Percentiles rank a stretch among this genome's conserved stretches.
Evolutionary conservation across 2,888 invertebrate species (phyloP).

Genomic region (Pimpla rufipes): DNA sequence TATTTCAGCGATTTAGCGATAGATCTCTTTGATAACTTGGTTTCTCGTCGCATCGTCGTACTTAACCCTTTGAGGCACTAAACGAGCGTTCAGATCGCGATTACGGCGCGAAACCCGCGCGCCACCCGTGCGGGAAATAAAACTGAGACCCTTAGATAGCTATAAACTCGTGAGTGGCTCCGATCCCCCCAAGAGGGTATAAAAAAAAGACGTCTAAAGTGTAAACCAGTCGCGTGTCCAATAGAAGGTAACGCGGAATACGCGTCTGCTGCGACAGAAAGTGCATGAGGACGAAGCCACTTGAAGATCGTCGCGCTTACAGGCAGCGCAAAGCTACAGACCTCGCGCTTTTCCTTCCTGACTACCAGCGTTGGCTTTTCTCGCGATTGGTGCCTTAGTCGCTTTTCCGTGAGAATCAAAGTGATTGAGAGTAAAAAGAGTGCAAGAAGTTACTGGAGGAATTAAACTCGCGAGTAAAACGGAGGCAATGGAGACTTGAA

Average conservation of each 20-base stretch:
- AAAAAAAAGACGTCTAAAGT: not conserved
- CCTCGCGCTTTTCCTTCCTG: too few species aligned
- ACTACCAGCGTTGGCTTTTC: not conserved
- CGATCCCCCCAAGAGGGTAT: not conserved
- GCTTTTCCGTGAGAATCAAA: not conserved
- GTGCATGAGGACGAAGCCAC: not conserved
- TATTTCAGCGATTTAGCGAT: conserved; percentile 56
- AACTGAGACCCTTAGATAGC: conserved; percentile 1
- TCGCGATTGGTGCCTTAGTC: conserved; percentile 9
- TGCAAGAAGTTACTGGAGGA: not conserved
- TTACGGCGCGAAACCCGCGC: not conserved
- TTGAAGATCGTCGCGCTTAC: not conserved
- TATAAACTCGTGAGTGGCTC: not conserved
- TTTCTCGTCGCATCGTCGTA: conserved; percentile 58
- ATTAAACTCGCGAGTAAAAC: not conserved
- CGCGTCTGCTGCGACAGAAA: not conserved
- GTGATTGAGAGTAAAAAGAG: not conserved
- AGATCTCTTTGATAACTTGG: conserved; percentile 46
- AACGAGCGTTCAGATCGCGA: not conserved
- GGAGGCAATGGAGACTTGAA: not conserved
- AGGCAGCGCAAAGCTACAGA: not conserved
- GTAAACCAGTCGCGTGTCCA: not conserved
- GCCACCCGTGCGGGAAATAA: not conserved
- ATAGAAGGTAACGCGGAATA: not conserved
- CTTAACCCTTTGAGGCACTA: conserved; percentile 46